These are phyloP conservation scores for Corbicula japonica DNA, from an alignment of 2,888 invertebrate species.

Conservation along the genomic window DNA sequence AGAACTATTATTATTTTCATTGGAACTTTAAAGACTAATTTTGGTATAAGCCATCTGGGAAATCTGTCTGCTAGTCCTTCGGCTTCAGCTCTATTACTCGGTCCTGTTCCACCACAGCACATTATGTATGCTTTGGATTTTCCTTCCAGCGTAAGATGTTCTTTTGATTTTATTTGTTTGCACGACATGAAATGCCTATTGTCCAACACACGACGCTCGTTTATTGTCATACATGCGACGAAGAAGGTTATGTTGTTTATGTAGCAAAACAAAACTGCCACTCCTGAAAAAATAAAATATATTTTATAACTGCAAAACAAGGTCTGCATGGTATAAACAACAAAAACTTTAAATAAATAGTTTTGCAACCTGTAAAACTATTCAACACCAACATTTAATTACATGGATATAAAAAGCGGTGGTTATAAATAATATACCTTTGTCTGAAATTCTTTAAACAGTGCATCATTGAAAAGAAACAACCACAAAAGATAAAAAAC, in stretches of 20 bases:
- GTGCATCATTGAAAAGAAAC: too few species aligned
- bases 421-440: too few species aligned
- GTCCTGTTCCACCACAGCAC: constrained; percentile 15
- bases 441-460: too few species aligned
- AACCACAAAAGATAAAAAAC: too few species aligned
- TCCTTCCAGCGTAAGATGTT: constrained; percentile 12
- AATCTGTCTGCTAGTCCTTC: constrained; percentile 16
- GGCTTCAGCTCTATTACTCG: constrained; percentile 14
- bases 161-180: constrained; percentile 30
- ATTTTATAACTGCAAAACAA: too few species aligned
- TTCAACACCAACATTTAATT: too few species aligned
- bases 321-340: too few species aligned
- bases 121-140: constrained; percentile 5
- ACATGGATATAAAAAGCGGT: too few species aligned
- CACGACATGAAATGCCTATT: constrained; percentile 46
- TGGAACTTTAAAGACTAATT: constrained; percentile 16
- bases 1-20: constrained; percentile 14
- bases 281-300: constrained; percentile 48
- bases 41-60: constrained; percentile 12
- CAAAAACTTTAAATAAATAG: too few species aligned
- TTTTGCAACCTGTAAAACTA: too few species aligned
- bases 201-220: constrained; percentile 86
- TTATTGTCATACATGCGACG: constrained; percentile 60
- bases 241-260: constrained; percentile 71
- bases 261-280: constrained; percentile 65